These are phyloP conservation scores for Uria aalge DNA, from an alignment of 2,113 vertebrate genomes.

Conservation along the genomic window DNA sequence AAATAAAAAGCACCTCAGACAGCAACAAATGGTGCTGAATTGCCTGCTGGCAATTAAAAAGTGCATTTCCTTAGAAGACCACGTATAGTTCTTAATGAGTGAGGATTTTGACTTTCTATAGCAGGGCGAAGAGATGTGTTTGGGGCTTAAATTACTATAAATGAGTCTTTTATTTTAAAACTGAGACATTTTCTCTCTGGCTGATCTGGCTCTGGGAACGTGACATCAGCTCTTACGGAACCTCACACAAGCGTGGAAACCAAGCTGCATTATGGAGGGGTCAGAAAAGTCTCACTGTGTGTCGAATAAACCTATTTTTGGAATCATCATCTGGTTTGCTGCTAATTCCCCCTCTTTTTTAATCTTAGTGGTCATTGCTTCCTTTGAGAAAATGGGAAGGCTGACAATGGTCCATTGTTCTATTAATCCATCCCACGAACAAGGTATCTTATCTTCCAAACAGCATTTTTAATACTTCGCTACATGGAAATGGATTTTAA, in stretches of 20 bases:
- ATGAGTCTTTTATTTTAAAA: not conserved
- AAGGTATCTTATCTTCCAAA: not conserved
- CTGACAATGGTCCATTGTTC: not conserved
- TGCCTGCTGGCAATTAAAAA: slow-evolving; percentile 30
- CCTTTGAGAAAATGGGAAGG: not conserved
- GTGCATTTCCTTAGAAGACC: not conserved
- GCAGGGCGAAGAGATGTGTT: not conserved
- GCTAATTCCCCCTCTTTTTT: not conserved
- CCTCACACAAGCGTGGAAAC: not conserved
- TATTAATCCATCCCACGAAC: not conserved
- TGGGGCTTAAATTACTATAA: not conserved
- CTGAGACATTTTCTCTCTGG: not conserved
- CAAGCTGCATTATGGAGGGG: not conserved
- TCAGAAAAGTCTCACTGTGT: not conserved
- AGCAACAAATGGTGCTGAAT: slow-evolving; percentile 48
- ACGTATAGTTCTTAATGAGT: not conserved
- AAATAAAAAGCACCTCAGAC: not conserved
- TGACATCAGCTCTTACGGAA: not conserved
- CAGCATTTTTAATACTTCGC: not conserved
- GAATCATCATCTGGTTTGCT: not conserved
- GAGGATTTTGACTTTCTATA: not conserved
- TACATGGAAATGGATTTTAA: not conserved
- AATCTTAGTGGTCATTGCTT: not conserved
- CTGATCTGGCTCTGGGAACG: not conserved
- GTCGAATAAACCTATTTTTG: not conserved